Conservation (phyloP, 2,113 vertebrate genomes). For the Fukomys damarensis region DNA sequence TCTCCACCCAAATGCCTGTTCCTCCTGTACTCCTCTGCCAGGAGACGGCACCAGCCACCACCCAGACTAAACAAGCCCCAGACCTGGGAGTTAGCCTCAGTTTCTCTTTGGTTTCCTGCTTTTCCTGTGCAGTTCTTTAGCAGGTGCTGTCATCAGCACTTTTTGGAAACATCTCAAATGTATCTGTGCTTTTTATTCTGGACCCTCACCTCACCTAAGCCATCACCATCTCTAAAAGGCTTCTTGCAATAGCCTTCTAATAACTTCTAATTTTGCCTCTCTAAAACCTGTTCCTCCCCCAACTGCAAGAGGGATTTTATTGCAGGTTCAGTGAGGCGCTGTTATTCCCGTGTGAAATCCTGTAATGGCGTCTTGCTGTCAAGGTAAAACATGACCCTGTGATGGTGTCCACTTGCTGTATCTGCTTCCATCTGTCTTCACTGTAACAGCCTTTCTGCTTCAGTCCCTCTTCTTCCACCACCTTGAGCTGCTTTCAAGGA, state of each 20-base stretch:
- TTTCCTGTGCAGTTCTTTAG: not conserved
- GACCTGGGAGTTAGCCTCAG: not conserved
- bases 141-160: not conserved
- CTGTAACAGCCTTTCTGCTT: not conserved
- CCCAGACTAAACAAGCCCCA: not conserved
- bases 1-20: not conserved
- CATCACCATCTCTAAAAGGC: not conserved
- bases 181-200: not conserved
- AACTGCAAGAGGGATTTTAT: not conserved
- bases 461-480: not conserved
- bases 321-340: not conserved
- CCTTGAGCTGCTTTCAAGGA: not conserved
- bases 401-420: not conserved
- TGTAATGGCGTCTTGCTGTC: not conserved
- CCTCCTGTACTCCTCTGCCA: not conserved
- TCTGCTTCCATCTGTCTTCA: not conserved
- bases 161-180: not conserved
- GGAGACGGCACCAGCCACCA: not conserved
- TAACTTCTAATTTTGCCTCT: not conserved
- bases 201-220: not conserved
- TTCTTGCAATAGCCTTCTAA: not conserved
- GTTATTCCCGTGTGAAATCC: not conserved
- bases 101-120: not conserved
- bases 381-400: not conserved
- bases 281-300: not conserved